Percentiles rank a stretch among this genome's conserved stretches.
These are phyloP conservation scores for Leptarthrus brevirostris DNA, from an alignment of 2,888 invertebrate species.

Conservation along the genomic window DNA sequence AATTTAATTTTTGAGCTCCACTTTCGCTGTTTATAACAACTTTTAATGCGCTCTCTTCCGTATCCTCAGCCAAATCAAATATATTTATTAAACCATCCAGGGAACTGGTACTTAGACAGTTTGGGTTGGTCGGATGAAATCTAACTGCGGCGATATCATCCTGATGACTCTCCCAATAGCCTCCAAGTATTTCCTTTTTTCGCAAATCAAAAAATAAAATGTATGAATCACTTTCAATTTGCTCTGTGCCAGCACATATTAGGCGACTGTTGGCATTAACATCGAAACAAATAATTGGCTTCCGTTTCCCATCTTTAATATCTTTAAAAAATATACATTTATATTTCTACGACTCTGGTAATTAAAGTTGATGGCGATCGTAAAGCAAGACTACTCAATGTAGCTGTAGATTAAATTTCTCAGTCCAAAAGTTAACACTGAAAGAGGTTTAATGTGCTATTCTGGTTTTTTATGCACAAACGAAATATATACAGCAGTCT, in stretches of 20 bases:
- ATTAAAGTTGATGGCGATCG: too few relatives aligned
- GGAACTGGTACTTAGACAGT: constrained; percentile 79
- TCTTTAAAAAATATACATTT: too few relatives aligned
- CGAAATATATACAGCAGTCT: too few relatives aligned
- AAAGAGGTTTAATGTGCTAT: too few relatives aligned
- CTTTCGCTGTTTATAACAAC: constrained; percentile 83
- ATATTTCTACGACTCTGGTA: not conserved
- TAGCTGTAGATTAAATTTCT: too few relatives aligned
- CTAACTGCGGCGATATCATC: constrained; percentile 82
- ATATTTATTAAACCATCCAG: constrained; percentile 88
- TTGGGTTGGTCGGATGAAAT: constrained; percentile 77
- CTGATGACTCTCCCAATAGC: constrained; percentile 85
- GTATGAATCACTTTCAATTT: constrained; percentile 76
- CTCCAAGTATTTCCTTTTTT: constrained; percentile 74
- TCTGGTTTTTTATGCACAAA: too few relatives aligned
- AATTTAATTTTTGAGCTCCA: constrained; percentile 75
- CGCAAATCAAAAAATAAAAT: constrained; percentile 86
- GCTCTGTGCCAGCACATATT: constrained; percentile 80
- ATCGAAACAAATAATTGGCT: constrained; percentile 79
- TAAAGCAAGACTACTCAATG: too few relatives aligned
- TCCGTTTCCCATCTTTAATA: constrained; percentile 61
- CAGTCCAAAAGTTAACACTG: too few relatives aligned
- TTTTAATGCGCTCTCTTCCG: constrained; percentile 83
- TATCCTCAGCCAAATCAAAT: constrained; percentile 78
- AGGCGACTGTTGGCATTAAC: constrained; percentile 77